These are phyloP conservation scores for Takifugu flavidus DNA, from an alignment of 2,113 vertebrate species.

Conservation along the genomic window DNA sequence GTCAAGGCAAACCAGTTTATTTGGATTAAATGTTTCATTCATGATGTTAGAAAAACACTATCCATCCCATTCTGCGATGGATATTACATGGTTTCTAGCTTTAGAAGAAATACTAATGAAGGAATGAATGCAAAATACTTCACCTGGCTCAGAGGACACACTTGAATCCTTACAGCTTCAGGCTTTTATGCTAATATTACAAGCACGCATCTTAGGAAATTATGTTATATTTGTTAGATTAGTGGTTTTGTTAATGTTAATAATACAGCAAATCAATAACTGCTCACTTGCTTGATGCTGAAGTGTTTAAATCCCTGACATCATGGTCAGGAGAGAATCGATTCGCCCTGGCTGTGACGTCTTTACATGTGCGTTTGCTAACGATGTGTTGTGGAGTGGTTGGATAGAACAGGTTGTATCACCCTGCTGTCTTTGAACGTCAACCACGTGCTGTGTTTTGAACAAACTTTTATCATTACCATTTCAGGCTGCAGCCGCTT, in stretches of 20 bases:
- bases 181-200: no score
- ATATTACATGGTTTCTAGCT: neutral
- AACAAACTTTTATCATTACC: slow-evolving; percentile 39
- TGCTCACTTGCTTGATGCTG: no score
- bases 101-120: neutral
- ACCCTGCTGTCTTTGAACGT: neutral
- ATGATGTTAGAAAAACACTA: neutral
- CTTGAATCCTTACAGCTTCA: neutral
- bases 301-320: no score
- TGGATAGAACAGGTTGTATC: neutral
- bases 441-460: slow-evolving; percentile 6
- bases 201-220: no score
- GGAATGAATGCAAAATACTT: neutral
- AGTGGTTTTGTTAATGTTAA: no score
- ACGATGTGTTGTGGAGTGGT: neutral
- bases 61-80: no score
- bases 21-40: neutral
- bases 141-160: no score
- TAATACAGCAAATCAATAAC: no score
- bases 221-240: no score
- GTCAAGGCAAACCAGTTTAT: slow-evolving; percentile 11
- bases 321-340: no score
- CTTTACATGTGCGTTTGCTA: no score
- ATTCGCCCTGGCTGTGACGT: no score
- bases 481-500: slow-evolving; percentile 14